Conservation (phyloP, 2,113 vertebrate species). For the Notechis scutatus region DNA sequence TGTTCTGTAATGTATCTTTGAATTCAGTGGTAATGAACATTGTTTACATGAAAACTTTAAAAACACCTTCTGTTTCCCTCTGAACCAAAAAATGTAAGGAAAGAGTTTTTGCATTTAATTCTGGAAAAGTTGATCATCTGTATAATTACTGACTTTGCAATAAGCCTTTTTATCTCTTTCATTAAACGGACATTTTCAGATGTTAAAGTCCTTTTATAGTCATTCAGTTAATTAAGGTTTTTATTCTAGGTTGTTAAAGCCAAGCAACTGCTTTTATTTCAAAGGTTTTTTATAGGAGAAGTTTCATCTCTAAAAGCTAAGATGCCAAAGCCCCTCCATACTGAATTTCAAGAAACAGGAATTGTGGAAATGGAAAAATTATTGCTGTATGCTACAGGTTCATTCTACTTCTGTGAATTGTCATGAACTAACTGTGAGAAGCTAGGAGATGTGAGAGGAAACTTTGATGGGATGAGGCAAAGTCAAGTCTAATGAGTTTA, state of each 20-base stretch:
- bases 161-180: not conserved
- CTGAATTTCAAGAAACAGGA: not conserved
- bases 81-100: not conserved
- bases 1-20: not conserved
- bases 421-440: not conserved
- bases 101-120: not conserved
- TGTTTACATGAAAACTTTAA: not conserved
- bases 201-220: not conserved
- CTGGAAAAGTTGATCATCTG: not conserved
- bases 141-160: constrained; percentile 5
- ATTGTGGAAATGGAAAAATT: not conserved
- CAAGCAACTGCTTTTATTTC: constrained; percentile 2
- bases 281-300: not conserved
- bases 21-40: not conserved
- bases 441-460: not conserved
- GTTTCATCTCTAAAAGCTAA: not conserved
- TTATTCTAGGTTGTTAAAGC: not conserved
- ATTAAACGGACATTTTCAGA: not conserved
- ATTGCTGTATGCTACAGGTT: not conserved
- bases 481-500: not conserved
- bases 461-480: not conserved
- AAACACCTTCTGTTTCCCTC: not conserved
- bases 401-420: not conserved
- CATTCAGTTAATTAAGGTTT: not conserved
- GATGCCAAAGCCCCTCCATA: not conserved